phyloP scores from a whole-genome alignment of 2,888 invertebrate genomes.

The Saturnia japonica region DNA sequence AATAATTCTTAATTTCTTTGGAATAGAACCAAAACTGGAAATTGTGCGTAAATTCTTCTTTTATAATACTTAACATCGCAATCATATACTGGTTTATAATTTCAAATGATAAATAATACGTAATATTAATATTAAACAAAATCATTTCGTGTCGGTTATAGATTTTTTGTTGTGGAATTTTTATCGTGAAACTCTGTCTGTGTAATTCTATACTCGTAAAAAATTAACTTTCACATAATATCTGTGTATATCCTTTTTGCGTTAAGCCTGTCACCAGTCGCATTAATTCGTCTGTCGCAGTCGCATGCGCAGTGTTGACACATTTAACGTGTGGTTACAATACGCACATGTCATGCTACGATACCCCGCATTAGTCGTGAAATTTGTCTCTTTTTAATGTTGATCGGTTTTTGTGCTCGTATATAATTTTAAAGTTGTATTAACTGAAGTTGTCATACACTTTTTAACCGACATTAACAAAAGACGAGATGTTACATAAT shows the following conservation, averaged over 20 bases:
- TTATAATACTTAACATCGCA: no score
- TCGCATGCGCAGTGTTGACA: conserved; percentile 18
- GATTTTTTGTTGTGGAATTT: neutral
- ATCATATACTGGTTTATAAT: no score
- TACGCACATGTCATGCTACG: neutral
- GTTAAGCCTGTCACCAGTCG: conserved; percentile 18
- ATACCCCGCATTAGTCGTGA: neutral
- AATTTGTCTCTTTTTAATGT: neutral
- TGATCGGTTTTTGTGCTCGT: no score
- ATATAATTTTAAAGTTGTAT: no score
- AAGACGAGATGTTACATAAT: no score
- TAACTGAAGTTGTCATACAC: no score
- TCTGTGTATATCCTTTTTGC: conserved; percentile 18
- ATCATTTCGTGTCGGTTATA: neutral
- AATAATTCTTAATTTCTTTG: neutral
- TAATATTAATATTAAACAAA: neutral
- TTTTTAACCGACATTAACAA: no score
- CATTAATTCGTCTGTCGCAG: conserved; percentile 20
- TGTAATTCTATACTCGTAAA: neutral
- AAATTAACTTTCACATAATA: neutral
- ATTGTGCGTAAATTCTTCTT: no score
- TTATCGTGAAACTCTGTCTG: neutral
- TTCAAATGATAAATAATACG: no score
- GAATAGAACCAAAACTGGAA: neutral
- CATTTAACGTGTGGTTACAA: conserved; percentile 16